Conservation (phyloP, 2,113 vertebrate genomes). For the Seriola aureovittata region DNA sequence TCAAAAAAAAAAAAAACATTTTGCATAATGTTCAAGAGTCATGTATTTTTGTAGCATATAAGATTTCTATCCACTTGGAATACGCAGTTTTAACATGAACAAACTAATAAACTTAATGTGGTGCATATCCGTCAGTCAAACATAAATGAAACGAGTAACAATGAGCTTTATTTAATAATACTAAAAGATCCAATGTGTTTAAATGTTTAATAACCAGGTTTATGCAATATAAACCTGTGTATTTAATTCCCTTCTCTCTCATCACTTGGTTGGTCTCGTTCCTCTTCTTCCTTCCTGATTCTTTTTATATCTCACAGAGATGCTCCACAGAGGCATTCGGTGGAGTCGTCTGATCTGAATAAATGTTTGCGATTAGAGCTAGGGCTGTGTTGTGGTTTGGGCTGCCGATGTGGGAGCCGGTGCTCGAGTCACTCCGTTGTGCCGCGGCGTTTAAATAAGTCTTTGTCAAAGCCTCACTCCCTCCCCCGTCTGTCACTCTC, state of each 20-base stretch:
- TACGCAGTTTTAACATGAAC: too few species aligned
- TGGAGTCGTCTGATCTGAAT: constrained; percentile 78
- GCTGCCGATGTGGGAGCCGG: constrained; percentile 50
- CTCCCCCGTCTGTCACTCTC: constrained; percentile 64
- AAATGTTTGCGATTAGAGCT: constrained; percentile 81
- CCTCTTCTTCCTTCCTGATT: constrained; percentile 44
- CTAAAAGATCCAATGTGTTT: too few species aligned
- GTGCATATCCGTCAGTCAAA: too few species aligned
- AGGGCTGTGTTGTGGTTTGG: constrained; percentile 64
- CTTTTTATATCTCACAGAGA: constrained; percentile 68
- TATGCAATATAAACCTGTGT: too few species aligned
- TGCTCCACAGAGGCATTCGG: constrained; percentile 63
- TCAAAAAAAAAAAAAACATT: too few species aligned
- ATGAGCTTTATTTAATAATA: too few species aligned
- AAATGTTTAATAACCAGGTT: too few species aligned
- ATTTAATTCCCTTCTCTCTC: background rate
- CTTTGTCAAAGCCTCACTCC: constrained; percentile 61
- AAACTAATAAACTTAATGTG: too few species aligned
- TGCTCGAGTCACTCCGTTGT: constrained; percentile 42
- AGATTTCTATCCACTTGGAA: too few species aligned
- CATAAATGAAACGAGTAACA: too few species aligned
- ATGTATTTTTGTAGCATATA: too few species aligned
- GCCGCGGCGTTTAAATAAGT: constrained; percentile 62
- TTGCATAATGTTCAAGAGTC: too few species aligned
- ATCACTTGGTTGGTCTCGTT: constrained; percentile 20